A percentile compares a stretch with the other conserved stretches of the same genome.
These are phyloP conservation scores for Phrynosoma platyrhinos DNA, from an alignment of 2,113 vertebrate genomes.

Conservation along the genomic window DNA sequence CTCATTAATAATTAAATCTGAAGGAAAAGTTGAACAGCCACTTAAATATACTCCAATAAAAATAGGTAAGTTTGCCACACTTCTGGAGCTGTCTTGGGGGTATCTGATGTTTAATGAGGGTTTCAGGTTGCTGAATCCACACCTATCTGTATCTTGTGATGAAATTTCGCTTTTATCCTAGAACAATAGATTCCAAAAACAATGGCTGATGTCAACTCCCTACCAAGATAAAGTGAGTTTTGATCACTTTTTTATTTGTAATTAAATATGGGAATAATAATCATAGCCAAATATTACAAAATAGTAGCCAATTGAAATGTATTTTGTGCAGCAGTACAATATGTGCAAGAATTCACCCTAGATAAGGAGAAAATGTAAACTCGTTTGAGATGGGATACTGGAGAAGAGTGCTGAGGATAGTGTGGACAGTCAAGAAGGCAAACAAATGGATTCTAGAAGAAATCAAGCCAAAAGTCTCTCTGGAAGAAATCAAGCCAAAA, in stretches of 20 bases:
- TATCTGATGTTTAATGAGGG: too few species aligned
- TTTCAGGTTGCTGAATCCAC: neutral
- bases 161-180: neutral
- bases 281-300: neutral
- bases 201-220: neutral
- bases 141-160: neutral
- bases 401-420: too few species aligned
- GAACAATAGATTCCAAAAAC: neutral
- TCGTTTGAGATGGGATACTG: too few species aligned
- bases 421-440: too few species aligned
- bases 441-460: too few species aligned
- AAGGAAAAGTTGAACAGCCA: slow-evolving; percentile 10
- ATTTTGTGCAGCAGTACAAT: neutral
- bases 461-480: too few species aligned
- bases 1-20: neutral
- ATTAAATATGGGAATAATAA: neutral
- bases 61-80: neutral
- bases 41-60: neutral
- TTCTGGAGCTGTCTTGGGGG: neutral
- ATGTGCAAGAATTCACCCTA: neutral
- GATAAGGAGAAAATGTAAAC: too few species aligned
- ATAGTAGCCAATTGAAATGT: neutral
- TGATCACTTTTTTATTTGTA: neutral
- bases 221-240: neutral
- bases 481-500: too few species aligned